These are phyloP conservation scores for Drosophila varians DNA, from an alignment of 1,140 invertebrate species.

Conservation along the genomic window DNA sequence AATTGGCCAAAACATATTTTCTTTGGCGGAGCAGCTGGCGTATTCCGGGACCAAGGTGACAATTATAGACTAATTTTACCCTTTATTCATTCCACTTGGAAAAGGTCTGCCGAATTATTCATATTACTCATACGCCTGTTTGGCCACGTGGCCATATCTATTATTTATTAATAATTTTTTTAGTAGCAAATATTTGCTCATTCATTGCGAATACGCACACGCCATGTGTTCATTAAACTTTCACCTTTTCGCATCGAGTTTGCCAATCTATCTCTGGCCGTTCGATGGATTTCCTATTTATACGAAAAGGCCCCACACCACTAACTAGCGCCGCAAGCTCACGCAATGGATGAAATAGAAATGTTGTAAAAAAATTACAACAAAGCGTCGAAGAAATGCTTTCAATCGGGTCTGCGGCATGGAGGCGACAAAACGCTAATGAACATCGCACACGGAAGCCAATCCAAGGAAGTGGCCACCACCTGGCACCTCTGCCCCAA, in stretches of 20 bases:
- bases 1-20: background rate
- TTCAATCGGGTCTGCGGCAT: slow-evolving; percentile 25
- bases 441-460: slow-evolving; percentile 66
- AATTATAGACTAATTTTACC: slow-evolving; percentile 26
- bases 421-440: slow-evolving; percentile 75
- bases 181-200: slow-evolving; percentile 27
- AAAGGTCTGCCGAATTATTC: slow-evolving; percentile 19
- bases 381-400: slow-evolving; percentile 44
- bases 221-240: slow-evolving; percentile 78
- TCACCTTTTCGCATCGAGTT: slow-evolving; percentile 50
- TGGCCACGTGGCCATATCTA: slow-evolving; percentile 21
- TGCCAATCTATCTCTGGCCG: slow-evolving; percentile 30
- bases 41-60: slow-evolving; percentile 1
- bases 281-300: slow-evolving; percentile 50
- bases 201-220: slow-evolving; percentile 45
- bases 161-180: slow-evolving; percentile 10
- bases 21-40: background rate
- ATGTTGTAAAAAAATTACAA: slow-evolving; percentile 60
- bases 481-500: slow-evolving; percentile 8
- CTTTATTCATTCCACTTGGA: background rate
- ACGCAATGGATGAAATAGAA: slow-evolving; percentile 47
- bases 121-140: slow-evolving; percentile 14
- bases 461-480: slow-evolving; percentile 4
- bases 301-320: slow-evolving; percentile 19
- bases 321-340: slow-evolving; percentile 22